Base-by-base conservation (phyloP, 2,888 invertebrate species). In the Coremacera marginata region DNA sequence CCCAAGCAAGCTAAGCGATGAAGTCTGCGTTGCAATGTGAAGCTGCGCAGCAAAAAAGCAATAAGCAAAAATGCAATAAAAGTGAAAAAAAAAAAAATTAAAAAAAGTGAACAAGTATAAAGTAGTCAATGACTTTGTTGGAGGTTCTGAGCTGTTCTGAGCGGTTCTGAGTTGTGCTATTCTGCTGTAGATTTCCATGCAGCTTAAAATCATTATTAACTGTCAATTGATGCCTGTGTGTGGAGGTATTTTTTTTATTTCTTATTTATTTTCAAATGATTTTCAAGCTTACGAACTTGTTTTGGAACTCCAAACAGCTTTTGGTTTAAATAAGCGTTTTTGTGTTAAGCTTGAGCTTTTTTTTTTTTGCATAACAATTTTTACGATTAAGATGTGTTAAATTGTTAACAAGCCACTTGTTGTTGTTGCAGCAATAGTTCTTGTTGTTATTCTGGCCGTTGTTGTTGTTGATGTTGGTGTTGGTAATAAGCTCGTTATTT, bases 311-410 rank as follows among this genome's bases (percentile, higher is more conserved):
- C 8, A 22, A 3, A 22, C 11, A 55, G 11, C n/a, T 37, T 34
- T 19, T 22, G 55, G 34, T 11, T n/a, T 31, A 55, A 52, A 22
- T 68, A 44, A 19, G 11, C n/a, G 55, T 55, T 49, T 67, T 22
- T 51, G 22, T 27, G 70, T 14, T 19, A 34, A n/a, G 9, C n/a
- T 31, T 55, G 37, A 79, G 3, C 3, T 31, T 5, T 31, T 80
- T 80, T 80, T 79, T 82, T 82, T 77, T 82, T 85, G 83, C 83
- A 86, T 87, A 86, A 87, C 88, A 87, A 88, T 86, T 88, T 89
- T 88, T 86, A 87, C 88, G 88, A 88, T 88, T 89, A 88, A 89
- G 89, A 89, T 84, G 88, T 89, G 88, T 88, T 88, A 88, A 88
- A 88, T 88, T 89, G 88, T 89, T 89, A 88, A 88, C 88, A 88